Evolutionary conservation across 2,888 invertebrate species (phyloP).

Genomic region (Mamestra brassicae): DNA sequence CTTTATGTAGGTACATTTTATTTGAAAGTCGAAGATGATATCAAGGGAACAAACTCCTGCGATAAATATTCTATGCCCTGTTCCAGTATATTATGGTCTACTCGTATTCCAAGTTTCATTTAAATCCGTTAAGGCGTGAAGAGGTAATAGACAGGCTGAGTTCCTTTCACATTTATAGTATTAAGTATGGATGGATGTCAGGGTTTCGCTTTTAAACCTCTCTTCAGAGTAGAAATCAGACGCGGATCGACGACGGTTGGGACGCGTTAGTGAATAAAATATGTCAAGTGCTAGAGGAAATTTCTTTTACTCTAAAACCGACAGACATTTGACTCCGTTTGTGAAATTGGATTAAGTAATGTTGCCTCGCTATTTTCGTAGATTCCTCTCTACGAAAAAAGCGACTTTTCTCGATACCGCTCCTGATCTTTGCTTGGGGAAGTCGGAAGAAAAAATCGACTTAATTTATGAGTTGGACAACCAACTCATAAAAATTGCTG

Average conservation of each 20-base stretch:
- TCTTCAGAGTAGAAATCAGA: conserved; percentile 6
- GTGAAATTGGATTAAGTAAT: background rate
- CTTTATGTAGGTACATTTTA: conserved; percentile 11
- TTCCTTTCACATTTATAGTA: no score
- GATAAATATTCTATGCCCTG: no score
- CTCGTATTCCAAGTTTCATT: no score
- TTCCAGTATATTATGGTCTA: no score
- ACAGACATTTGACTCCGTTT: background rate
- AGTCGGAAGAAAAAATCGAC: background rate
- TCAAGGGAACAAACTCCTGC: no score
- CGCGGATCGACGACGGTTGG: background rate
- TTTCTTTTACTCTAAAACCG: conserved; percentile 1
- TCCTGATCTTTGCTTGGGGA: background rate
- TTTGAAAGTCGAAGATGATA: background rate
- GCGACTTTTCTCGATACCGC: background rate
- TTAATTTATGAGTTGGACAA: background rate
- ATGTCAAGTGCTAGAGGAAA: conserved; percentile 13
- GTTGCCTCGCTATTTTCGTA: background rate
- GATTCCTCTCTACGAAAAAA: no score
- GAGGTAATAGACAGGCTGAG: no score
- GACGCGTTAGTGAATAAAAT: conserved; percentile 39
- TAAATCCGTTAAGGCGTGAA: no score
- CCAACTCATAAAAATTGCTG: no score
- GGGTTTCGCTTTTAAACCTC: conserved; percentile 7
- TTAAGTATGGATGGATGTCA: background rate